Evolutionary conservation across 1,140 invertebrate genomes (phyloP).

Genomic region (Antheraea pernyi): DNA sequence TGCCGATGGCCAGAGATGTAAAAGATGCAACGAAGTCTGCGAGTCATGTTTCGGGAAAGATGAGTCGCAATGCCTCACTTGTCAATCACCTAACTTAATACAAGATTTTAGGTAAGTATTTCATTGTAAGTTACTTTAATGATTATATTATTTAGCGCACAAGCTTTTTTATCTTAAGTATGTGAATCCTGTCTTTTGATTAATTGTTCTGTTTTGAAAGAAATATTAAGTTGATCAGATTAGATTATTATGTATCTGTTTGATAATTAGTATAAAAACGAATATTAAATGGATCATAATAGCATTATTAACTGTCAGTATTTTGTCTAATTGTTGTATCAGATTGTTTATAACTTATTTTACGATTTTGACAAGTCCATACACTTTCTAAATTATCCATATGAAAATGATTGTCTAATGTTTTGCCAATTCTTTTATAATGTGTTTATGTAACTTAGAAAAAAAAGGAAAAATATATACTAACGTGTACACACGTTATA

Average conservation of each 20-base stretch:
- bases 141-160: background rate
- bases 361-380: too few relatives aligned
- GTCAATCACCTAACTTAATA: constrained; percentile 82
- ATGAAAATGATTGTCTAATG: too few relatives aligned
- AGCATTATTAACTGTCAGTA: too few relatives aligned
- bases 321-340: too few relatives aligned
- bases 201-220: background rate
- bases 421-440: too few relatives aligned
- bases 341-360: too few relatives aligned
- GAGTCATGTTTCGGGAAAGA: constrained; percentile 85
- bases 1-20: constrained; percentile 79
- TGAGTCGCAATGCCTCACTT: constrained; percentile 85
- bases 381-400: too few relatives aligned
- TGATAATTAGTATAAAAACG: too few relatives aligned
- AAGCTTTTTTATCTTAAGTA: too few relatives aligned
- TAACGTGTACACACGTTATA: constrained; percentile 26
- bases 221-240: background rate
- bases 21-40: constrained; percentile 85
- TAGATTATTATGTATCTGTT: too few relatives aligned
- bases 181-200: background rate
- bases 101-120: constrained; percentile 80
- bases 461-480: background rate
- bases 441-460: too few relatives aligned
- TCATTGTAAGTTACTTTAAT: constrained; percentile 12
- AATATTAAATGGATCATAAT: too few relatives aligned